A percentile compares a stretch with the other conserved stretches of the same genome.
These are phyloP conservation scores for Papilio machaon DNA, from an alignment of 1,140 invertebrate species.

Conservation along the genomic window DNA sequence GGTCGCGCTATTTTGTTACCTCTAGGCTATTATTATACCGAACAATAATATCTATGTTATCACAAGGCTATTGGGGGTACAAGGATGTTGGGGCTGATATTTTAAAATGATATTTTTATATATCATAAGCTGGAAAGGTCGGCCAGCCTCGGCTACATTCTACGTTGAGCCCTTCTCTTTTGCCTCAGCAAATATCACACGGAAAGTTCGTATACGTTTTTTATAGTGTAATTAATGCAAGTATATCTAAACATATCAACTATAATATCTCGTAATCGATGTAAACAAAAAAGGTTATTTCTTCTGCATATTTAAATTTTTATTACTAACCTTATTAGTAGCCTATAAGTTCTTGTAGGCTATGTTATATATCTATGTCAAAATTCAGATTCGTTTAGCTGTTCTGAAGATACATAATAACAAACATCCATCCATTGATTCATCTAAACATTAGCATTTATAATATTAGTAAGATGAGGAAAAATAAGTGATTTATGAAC, in stretches of 20 bases:
- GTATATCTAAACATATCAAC: not conserved
- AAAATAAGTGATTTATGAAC: not conserved
- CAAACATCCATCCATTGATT: too few relatives aligned
- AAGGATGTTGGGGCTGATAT: slow-evolving; percentile 22
- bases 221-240: not conserved
- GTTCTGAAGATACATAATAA: too few relatives aligned
- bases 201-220: not conserved
- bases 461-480: not conserved
- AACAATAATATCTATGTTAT: not conserved
- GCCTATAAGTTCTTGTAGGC: too few relatives aligned
- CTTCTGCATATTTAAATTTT: too few relatives aligned
- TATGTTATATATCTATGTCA: too few relatives aligned
- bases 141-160: slow-evolving; percentile 5
- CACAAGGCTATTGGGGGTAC: not conserved
- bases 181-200: slow-evolving; percentile 32
- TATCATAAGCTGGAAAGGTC: slow-evolving; percentile 19
- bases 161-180: slow-evolving; percentile 27
- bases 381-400: too few relatives aligned
- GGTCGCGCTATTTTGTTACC: not conserved
- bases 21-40: not conserved
- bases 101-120: slow-evolving; percentile 22
- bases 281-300: too few relatives aligned
- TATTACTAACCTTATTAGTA: too few relatives aligned
- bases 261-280: too few relatives aligned
- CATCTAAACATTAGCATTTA: not conserved